A percentile compares a stretch with the other conserved stretches of the same genome.
These are phyloP conservation scores for Lophotis ruficrista DNA, from an alignment of 2,113 vertebrate genomes.

Conservation along the genomic window DNA sequence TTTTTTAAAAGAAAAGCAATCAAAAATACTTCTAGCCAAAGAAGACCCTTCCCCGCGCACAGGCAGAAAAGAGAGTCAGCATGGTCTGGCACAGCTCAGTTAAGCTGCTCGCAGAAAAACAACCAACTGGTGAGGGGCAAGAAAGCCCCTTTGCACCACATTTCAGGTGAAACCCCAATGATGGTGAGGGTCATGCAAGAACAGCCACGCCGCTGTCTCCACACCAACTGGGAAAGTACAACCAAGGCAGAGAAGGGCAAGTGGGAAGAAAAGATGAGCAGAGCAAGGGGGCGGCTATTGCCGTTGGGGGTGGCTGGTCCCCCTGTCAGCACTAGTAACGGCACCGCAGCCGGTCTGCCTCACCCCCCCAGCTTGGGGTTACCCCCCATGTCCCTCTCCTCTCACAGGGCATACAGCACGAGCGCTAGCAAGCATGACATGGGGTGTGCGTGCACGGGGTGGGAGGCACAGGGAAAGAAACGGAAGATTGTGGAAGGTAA, in stretches of 20 bases:
- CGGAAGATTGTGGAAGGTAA: neutral
- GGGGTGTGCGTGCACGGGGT: neutral
- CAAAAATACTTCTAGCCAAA: neutral
- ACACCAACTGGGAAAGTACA: neutral
- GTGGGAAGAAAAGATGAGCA: neutral
- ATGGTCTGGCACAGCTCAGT: neutral
- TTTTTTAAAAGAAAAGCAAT: neutral
- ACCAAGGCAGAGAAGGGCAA: rapidly evolving
- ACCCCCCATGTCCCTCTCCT: rapidly evolving
- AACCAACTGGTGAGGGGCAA: rapidly evolving
- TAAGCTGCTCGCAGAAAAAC: neutral
- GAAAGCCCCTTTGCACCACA: neutral
- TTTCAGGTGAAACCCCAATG: neutral
- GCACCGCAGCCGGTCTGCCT: neutral
- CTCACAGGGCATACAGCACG: rapidly evolving
- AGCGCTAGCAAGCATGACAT: neutral
- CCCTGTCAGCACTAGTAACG: neutral
- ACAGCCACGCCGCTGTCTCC: neutral
- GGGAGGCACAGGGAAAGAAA: neutral
- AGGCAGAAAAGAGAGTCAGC: neutral
- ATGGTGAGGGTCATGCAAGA: neutral
- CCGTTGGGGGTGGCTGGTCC: too few species aligned
- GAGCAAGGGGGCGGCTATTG: neutral
- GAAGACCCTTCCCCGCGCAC: neutral
- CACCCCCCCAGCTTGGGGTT: neutral